Base-by-base conservation (phyloP, 2,113 vertebrate species). In the Mobula birostris region DNA sequence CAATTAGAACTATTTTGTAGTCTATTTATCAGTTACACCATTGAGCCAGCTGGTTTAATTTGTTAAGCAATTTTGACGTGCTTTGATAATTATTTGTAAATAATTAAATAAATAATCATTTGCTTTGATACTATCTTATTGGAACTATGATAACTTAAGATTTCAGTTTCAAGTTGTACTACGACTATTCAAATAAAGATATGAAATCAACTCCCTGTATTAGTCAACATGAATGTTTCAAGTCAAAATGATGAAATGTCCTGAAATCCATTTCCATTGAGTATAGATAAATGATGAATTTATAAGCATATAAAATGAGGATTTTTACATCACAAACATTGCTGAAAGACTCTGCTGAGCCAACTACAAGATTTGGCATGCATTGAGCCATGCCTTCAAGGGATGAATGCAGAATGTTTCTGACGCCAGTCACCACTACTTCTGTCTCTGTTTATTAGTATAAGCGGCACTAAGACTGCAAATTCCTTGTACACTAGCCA, bases 361-460 rank as follows among this genome's bases (percentile, higher is more conserved):
- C 72, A 94, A 88, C 63, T 94, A 79, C 63, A 87, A 94, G 95
- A 94, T 87, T 94, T 93, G 94, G 79, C 94, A 95, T 95, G 94
- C 93, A 94, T 66, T 94, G 96, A 94, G 94, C 91, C 94, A 74
- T 94, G 94, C 95, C 94, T 96, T 95, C 82, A 79, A 96, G 95
- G 94, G 95, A 94, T 95, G 95, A 95, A 94, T 83, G 80, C 40
- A 94, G 95, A 95, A 95, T 95, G 94, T 76, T 85, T 76, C 94
- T 95, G 95, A 96, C 90, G 94, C 95, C 95, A 96, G 82, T 93
- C 94, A 94, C 85, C 94, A 94, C 94, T 70, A 61, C 95, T 94
- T 95, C 80, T 95, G 94, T 97, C 96, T 97, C 96, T 95, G 94
- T 91, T 95, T 95, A 95, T 68, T 95, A 95, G 95, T 96, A 95